Percentiles rank a stretch among this genome's conserved stretches.
Conservation (phyloP, 2,888 invertebrate genomes). For the Xanthorhoe spadicearia region DNA sequence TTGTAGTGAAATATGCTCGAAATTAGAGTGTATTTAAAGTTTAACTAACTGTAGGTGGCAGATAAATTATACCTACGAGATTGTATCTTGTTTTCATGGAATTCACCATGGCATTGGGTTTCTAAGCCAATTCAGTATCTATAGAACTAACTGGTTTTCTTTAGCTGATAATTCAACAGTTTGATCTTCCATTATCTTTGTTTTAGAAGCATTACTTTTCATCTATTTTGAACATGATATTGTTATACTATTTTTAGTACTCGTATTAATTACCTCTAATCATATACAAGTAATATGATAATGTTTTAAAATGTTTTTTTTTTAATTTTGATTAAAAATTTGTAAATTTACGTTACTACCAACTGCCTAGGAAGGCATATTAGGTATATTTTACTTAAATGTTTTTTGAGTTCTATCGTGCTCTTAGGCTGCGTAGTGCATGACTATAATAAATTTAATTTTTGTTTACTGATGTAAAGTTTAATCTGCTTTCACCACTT, state of each 20-base stretch:
- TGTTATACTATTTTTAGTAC: neutral
- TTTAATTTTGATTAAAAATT: no score
- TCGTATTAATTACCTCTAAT: no score
- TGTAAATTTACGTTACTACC: no score
- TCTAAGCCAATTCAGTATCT: constrained; percentile 5
- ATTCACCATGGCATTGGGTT: constrained; percentile 6
- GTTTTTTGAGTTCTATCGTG: no score
- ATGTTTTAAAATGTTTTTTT: no score
- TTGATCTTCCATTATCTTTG: neutral
- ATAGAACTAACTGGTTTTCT: constrained; percentile 6
- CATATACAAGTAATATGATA: no score
- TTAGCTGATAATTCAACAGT: neutral
- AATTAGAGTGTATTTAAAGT: constrained; percentile 38
- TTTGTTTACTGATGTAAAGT: no score
- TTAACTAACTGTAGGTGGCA: constrained; percentile 46
- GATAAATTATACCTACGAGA: constrained; percentile 33
- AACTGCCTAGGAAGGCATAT: no score
- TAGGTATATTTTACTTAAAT: no score
- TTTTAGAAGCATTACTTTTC: neutral
- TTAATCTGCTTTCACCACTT: no score
- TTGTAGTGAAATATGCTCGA: constrained; percentile 32
- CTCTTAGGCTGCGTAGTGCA: no score
- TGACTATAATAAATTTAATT: no score
- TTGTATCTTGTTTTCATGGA: constrained; percentile 10
- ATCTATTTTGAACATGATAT: neutral